phyloP scores from a whole-genome alignment of 1,140 invertebrate species.

The Ceratosolen solmsi region DNA sequence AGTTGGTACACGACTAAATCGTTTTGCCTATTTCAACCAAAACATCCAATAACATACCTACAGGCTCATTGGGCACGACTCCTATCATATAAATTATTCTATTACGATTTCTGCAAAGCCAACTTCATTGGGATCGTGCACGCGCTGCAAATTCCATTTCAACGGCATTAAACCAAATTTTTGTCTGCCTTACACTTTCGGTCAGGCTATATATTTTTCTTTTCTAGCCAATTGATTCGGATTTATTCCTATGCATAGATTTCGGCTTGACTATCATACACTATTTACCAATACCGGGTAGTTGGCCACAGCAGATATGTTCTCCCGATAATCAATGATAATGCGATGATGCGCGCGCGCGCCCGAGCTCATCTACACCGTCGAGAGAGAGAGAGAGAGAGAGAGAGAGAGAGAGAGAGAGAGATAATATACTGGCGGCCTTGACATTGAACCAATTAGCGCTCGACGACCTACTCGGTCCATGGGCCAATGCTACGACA shows the following conservation, averaged over 20 bases:
- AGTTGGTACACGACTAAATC: conserved; percentile 6
- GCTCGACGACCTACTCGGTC: conserved; percentile 65
- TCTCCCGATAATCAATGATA: conserved; percentile 71
- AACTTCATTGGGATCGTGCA: conserved; percentile 13
- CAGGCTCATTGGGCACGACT: background rate
- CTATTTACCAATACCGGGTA: conserved; percentile 2
- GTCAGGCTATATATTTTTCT: conserved; percentile 26
- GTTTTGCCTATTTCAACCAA: background rate
- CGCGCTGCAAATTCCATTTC: conserved; percentile 10
- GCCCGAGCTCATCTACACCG: background rate
- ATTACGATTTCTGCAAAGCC: conserved; percentile 23
- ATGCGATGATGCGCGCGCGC: conserved; percentile 69
- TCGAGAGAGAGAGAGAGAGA: background rate
- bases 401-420: background rate
- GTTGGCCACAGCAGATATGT: conserved; percentile 28
- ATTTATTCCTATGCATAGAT: conserved; percentile 12
- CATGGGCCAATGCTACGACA: conserved; percentile 26
- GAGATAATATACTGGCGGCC: conserved; percentile 60
- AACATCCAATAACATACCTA: conserved; percentile 15
- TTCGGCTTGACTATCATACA: background rate
- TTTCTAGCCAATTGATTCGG: background rate
- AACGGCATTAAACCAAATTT: conserved; percentile 35
- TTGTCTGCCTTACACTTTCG: conserved; percentile 4
- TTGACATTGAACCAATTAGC: conserved; percentile 74
- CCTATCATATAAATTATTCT: conserved; percentile 43